A percentile compares a stretch with the other conserved stretches of the same genome.
phyloP scores from a whole-genome alignment of 2,888 invertebrate genomes.

The Napeogenes inachia region DNA sequence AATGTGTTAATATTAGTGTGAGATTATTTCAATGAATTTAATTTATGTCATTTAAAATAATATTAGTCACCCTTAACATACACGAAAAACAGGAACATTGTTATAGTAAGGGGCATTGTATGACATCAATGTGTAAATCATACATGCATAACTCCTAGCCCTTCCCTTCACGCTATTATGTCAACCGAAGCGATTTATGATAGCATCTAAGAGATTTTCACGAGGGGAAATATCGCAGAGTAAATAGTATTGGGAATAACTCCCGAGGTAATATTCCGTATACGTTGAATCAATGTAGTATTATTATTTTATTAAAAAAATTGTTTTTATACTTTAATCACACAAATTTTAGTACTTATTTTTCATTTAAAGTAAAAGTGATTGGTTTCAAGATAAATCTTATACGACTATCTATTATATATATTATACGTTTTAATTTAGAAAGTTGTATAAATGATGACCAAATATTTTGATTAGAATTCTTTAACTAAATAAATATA shows the following conservation, averaged over 20 bases:
- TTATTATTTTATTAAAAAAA: slow-evolving; percentile 10
- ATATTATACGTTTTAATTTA: no score
- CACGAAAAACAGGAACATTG: neutral
- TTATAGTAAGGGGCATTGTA: neutral
- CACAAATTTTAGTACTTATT: no score
- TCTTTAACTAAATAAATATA: no score
- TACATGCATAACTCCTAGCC: slow-evolving; percentile 71
- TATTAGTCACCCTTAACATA: neutral
- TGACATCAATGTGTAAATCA: slow-evolving; percentile 53
- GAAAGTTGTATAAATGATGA: no score
- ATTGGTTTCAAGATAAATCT: no score
- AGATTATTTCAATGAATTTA: no score
- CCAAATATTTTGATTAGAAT: no score
- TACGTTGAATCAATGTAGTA: slow-evolving; percentile 7
- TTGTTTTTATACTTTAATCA: neutral
- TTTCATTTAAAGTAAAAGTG: no score
- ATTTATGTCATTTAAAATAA: no score
- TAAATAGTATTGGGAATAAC: slow-evolving; percentile 55
- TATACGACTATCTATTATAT: no score
- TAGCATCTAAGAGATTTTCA: slow-evolving; percentile 70
- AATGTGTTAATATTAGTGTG: no score
- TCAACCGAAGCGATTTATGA: slow-evolving; percentile 74
- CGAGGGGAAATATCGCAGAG: slow-evolving; percentile 57
- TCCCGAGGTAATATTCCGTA: slow-evolving; percentile 18
- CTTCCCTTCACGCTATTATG: slow-evolving; percentile 72